phyloP scores from a whole-genome alignment of 2,797 vertebrate species.

The Sternotherus odoratus region DNA sequence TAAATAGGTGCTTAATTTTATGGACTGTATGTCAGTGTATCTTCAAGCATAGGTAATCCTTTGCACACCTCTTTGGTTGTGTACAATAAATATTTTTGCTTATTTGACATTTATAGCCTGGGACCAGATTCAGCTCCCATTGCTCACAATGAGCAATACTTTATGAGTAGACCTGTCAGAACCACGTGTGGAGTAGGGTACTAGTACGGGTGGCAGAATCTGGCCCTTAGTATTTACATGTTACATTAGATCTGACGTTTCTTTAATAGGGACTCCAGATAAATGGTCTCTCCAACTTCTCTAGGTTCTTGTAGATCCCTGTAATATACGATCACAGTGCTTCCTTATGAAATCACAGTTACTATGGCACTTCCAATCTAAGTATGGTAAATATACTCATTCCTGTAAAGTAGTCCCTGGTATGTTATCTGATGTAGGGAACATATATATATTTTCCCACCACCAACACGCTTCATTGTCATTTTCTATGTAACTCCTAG shows the following conservation, averaged over 20 bases:
- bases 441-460: neutral
- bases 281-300: neutral
- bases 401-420: neutral
- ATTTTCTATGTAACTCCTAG: neutral
- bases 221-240: neutral
- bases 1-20: neutral
- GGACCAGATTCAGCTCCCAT: neutral
- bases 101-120: neutral
- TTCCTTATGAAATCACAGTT: neutral
- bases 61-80: neutral
- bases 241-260: neutral
- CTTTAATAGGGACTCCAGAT: neutral
- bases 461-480: neutral
- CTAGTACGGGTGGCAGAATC: neutral
- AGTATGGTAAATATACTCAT: neutral
- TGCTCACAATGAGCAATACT: neutral
- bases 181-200: neutral
- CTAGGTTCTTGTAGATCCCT: neutral
- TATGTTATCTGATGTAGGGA: neutral
- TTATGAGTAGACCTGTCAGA: neutral
- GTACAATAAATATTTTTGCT: neutral
- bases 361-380: accelerated
- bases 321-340: neutral
- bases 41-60: neutral
- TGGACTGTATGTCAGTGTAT: neutral